Conservation (phyloP, 2,797 vertebrate species). For the Cephalopachus bancanus region DNA sequence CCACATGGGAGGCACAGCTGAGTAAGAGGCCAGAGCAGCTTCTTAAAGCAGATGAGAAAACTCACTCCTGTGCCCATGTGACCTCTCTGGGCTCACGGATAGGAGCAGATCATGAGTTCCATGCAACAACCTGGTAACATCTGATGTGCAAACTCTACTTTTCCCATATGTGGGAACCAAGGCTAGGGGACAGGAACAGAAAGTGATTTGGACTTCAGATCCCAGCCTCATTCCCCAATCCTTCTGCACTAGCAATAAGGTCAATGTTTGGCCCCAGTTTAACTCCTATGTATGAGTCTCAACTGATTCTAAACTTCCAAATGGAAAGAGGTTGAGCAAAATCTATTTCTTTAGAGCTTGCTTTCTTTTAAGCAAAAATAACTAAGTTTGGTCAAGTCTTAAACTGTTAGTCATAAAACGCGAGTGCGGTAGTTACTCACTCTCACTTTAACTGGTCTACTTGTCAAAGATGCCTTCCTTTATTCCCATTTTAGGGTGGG, state of each 20-base stretch:
- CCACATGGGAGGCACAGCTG: neutral
- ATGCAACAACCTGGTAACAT: neutral
- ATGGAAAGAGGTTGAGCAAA: neutral
- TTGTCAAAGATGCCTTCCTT: neutral
- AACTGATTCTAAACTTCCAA: neutral
- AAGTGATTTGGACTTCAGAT: neutral
- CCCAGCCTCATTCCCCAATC: neutral
- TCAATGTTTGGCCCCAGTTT: neutral
- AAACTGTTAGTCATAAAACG: neutral
- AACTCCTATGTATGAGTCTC: neutral
- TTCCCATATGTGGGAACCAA: accelerated
- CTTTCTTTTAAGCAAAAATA: neutral
- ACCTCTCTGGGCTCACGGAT: neutral
- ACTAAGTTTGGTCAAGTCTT: neutral
- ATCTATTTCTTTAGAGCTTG: neutral
- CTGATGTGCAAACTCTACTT: neutral
- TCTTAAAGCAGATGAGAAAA: neutral
- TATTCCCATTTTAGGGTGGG: neutral
- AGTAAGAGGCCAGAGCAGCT: neutral
- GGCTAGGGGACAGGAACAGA: neutral
- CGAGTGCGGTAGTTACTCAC: too few species aligned
- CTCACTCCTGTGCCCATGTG: neutral
- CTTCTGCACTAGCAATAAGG: neutral
- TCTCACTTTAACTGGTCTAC: neutral
- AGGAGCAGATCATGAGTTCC: neutral